Base-by-base conservation (phyloP, 1,140 invertebrate species). In the Amyelois transitella region DNA sequence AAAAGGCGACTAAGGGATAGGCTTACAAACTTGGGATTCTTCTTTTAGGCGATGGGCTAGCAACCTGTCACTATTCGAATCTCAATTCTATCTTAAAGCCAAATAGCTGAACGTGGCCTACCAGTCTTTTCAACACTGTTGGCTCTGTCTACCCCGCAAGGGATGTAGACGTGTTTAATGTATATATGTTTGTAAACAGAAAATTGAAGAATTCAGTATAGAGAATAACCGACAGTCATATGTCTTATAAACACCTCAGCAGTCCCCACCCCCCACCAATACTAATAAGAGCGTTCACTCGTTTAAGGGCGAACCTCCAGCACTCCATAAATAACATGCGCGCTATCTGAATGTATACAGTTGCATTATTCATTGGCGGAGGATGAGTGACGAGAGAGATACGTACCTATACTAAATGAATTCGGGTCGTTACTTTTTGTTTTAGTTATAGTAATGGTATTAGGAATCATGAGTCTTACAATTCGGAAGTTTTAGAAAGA, bases 341-440 rank as follows among this genome's bases (percentile, higher is more conserved):
- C 54, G 60, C 62, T 77, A 77, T 77, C 74, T 68, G 25, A 62
- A 66, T 62, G 69, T 66, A 67, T 72, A 62, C 60, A 20, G 52
- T 45, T 77, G 68, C 66, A 77, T 77, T 56, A 77, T 77, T 77
- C 70, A 77, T 69, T 32, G 48, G 69, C 60, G 64, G 55, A 38
- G 60, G 60, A 70, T 74, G 69, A 72, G 66, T 53, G 51, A 53
- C 66, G 43, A 45, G 52, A 53, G 21, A 38, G n/a, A n/a, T n/a
- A n/a, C n/a, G n/a, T 38, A 38, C 12, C 12, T 12, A 14, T n/a
- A 2, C 12, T 38, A 38, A 38, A 38, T 38, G 32, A 38, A 14
- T 38, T 38, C 17, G 52, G 53, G 32, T 55, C 43, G 25, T 43
- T 44, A 50, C 28, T 14, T 25, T 44, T 48, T 24, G 43, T 22